Evolutionary conservation across 2,113 vertebrate species (phyloP).

Genomic region (Paramisgurnus dabryanus): DNA sequence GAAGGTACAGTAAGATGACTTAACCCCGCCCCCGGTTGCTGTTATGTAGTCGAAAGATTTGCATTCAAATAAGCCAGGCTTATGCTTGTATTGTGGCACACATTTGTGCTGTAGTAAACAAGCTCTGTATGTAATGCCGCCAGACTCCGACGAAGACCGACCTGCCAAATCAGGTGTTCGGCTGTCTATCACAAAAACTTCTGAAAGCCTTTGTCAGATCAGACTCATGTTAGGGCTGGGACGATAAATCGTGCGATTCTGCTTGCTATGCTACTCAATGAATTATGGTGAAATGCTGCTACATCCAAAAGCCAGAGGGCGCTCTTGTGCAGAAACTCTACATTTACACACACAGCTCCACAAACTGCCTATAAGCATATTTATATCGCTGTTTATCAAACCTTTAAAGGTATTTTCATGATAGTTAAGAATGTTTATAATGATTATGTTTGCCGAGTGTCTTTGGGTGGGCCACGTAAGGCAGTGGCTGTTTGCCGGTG

Average conservation of each 20-base stretch:
- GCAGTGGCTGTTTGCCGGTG: too few relatives aligned
- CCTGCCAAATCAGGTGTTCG: conserved; percentile 47
- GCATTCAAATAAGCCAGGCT: conserved; percentile 59
- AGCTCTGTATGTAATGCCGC: conserved; percentile 14
- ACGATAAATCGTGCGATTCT: conserved; percentile 29
- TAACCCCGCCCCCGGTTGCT: conserved; percentile 41
- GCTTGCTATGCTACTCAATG: neutral
- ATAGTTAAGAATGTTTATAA: too few relatives aligned
- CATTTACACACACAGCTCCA: conserved; percentile 37
- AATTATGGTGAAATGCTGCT: too few relatives aligned
- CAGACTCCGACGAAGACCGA: conserved; percentile 26
- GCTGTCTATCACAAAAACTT: conserved; percentile 36
- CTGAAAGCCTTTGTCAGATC: conserved; percentile 56
- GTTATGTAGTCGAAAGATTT: conserved; percentile 62
- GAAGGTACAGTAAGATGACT: conserved; percentile 54
- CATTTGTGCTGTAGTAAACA: neutral
- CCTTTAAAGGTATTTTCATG: too few relatives aligned
- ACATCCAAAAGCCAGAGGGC: too few relatives aligned
- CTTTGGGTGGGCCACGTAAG: too few relatives aligned
- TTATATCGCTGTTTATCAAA: too few relatives aligned
- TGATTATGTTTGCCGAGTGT: too few relatives aligned
- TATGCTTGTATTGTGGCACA: conserved; percentile 50
- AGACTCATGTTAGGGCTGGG: neutral
- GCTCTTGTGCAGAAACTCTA: conserved; percentile 22
- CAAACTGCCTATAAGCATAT: too few relatives aligned